phyloP scores from a whole-genome alignment of 2,797 vertebrate species.

The Rhabdophis nuchalis region DNA sequence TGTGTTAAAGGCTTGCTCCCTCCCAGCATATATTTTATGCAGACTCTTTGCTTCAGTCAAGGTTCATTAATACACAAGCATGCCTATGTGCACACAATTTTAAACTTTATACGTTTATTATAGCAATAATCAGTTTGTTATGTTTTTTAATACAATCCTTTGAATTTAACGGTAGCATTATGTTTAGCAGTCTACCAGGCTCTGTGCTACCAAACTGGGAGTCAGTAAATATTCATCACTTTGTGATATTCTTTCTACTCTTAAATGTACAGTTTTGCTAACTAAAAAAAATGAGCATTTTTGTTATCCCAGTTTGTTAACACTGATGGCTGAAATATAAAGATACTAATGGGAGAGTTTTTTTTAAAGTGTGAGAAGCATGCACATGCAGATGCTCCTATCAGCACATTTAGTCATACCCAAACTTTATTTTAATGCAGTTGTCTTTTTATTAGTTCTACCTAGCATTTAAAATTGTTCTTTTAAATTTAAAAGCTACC shows the following conservation, averaged over 20 bases:
- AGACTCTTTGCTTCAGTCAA: neutral
- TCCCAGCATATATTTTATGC: neutral
- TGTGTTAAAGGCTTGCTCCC: neutral
- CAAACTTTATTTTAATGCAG: slow-evolving; percentile 14
- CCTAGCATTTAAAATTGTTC: slow-evolving; percentile 44
- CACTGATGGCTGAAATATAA: neutral
- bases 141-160: neutral
- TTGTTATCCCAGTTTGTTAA: slow-evolving; percentile 42
- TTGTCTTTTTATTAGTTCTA: slow-evolving; percentile 49
- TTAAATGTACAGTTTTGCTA: slow-evolving; percentile 19
- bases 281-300: slow-evolving; percentile 32
- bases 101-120: neutral
- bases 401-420: neutral
- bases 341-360: neutral
- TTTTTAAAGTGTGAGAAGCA: neutral
- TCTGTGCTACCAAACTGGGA: slow-evolving; percentile 31
- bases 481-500: slow-evolving; percentile 29
- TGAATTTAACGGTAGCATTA: neutral
- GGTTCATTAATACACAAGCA: neutral
- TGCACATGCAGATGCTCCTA: neutral
- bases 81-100: neutral
- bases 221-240: slow-evolving; percentile 60
- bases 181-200: neutral
- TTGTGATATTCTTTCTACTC: slow-evolving; percentile 19
- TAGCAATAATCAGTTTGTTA: neutral